Evolutionary conservation across 1,140 invertebrate genomes (phyloP), one percentile per base, ranked within the genome.

Genomic region (Lineus longissimus): DNA sequence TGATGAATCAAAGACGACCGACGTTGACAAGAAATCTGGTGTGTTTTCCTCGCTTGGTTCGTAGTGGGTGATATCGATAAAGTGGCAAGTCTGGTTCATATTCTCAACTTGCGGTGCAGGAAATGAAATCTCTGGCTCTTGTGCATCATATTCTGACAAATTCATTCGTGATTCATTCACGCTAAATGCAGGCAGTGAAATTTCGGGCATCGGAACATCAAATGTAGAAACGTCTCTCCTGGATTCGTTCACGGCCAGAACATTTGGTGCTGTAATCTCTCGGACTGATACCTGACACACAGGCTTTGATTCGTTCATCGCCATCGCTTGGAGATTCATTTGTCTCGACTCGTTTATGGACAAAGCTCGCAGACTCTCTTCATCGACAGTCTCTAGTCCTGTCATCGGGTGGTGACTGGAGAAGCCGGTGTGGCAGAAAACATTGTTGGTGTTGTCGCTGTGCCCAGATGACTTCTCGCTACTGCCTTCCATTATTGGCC

Each of bases 1-100:
- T 17, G 71, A 72, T 13, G 76, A 70, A 67, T 82, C 71, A 7
- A 76, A 72, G 2, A 60, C 61, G 2, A 75, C 62, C 1, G 73
- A 72, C 47, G 61, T 62, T 23, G 65, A 66, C 63, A 72, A 47
- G 27, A 67, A 55, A 23, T 73, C 61, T 9, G 47, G 47, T 36
- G 6, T 15, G 33, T 15, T 36, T 4, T 36, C 33, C 15, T 78
- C 74, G 29, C 71, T 54, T 15, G 75, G 70, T 0, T 74, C 61
- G 54, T 76, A 79, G 17, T 63, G 54, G 2, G 73, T 63, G 0
- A 65, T 71, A 64, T 79, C 77, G 36, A 79, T 74, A 0, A 67
- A 54, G 29, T 76, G 77, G 11, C n/a, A 51, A 13, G 66, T 63
- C 25, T 69, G 61, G 58, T 70, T 68, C 11, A 55, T n/a, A 7